A percentile compares a stretch with the other conserved stretches of the same genome.
phyloP scores from a whole-genome alignment of 2,797 vertebrate genomes.

The Cheirogaleus major region DNA sequence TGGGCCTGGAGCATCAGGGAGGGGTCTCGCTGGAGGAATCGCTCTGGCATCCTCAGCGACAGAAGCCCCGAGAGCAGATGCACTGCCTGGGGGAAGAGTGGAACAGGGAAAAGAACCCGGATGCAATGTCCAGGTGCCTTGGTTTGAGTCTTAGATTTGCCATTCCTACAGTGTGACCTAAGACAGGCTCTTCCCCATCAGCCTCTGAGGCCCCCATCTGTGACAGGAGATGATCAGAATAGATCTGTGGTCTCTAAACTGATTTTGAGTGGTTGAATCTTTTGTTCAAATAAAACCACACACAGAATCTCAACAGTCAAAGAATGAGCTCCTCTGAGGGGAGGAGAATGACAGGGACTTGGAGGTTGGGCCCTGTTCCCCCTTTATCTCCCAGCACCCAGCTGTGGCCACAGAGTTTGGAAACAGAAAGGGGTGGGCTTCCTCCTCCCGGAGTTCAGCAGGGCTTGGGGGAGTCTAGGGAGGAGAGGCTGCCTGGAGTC shows the following conservation, averaged over 20 bases:
- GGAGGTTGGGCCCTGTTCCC: not conserved
- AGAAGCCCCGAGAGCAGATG: not conserved
- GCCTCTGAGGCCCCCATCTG: not conserved
- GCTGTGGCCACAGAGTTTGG: not conserved
- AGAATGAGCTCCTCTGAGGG: not conserved
- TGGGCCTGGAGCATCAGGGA: not conserved
- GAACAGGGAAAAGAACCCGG: not conserved
- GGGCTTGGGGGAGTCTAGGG: not conserved
- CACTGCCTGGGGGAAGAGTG: too few species aligned
- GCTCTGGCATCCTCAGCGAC: not conserved
- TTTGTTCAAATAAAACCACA: not conserved
- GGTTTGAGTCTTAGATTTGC: not conserved
- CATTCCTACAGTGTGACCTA: not conserved
- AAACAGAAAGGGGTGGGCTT: not conserved
- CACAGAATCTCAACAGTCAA: not conserved
- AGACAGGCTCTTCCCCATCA: not conserved
- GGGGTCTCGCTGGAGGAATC: not conserved
- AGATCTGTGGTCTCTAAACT: not conserved
- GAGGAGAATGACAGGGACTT: not conserved
- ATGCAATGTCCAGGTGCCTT: not conserved
- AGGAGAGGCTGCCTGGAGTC: not conserved
- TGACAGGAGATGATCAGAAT: slow-evolving; percentile 39
- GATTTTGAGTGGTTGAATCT: slow-evolving; percentile 13
- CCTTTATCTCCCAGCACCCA: not conserved
- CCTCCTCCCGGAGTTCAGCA: not conserved